Base-by-base conservation (phyloP, 2,888 invertebrate genomes). In the Aphelenchoides bicaudatus region DNA sequence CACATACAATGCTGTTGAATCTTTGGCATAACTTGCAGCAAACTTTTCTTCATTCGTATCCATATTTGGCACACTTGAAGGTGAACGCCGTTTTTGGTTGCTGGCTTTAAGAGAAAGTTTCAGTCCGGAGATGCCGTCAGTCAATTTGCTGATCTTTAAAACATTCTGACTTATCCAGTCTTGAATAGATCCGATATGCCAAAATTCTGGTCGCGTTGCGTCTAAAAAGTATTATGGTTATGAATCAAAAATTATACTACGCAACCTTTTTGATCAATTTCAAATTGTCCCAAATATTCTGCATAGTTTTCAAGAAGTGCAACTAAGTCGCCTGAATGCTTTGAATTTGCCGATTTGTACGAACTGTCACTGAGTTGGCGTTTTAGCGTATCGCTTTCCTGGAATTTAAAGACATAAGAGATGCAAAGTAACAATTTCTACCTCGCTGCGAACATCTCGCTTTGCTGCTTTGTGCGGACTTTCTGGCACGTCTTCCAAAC, bases 401-500 rank as follows among this genome's bases (percentile, higher is more conserved):
- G 23, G 6, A 43, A 19, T n/a, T 6, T 21, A n/a, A 19, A 25
- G 16, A 13, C 16, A 34, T 13, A 13, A 34, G 16, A 34, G 13
- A 34, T 34, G n/a, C n/a, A n/a, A n/a, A n/a, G n/a, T n/a, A n/a
- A n/a, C n/a, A n/a, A n/a, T n/a, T n/a, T n/a, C n/a, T n/a, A n/a
- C n/a, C n/a, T n/a, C n/a, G n/a, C n/a, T 13, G 25, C 43, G 16
- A 43, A 1, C 16, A 27, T 30, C 16, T 25, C 25, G 49, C 13
- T 31, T 2, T 28, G 16, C 3, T 6, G 21, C 6, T 37, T 30
- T 48, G 49, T 48, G 49, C 31, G 37, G 49, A 30, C 25, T 27
- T 37, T 48, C 49, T 2, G 52, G 43, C 31, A 59, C 62, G 31
- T 65, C 66, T 27, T 63, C 58, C 53, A 70, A 67, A 3, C 51